Conservation (phyloP, 2,797 vertebrate species). For the Gorsachius magnificus region DNA sequence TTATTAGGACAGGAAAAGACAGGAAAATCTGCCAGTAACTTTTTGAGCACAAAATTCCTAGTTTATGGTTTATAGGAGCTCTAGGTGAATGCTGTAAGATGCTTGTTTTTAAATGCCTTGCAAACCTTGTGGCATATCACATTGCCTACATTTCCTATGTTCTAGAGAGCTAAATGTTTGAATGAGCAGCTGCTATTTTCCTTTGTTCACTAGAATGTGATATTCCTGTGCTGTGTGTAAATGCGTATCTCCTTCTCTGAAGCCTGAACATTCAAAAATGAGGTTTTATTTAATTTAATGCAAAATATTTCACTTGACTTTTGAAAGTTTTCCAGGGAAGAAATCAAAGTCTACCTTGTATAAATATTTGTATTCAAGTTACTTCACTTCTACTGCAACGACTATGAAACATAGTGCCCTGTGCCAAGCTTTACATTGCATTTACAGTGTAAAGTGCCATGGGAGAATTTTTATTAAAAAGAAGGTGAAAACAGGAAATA, state of each 20-base stretch:
- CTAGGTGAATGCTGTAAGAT: neutral
- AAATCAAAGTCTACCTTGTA: neutral
- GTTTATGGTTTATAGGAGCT: neutral
- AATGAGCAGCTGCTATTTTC: neutral
- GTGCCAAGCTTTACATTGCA: neutral
- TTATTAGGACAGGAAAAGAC: neutral
- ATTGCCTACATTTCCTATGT: neutral
- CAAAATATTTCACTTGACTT: neutral
- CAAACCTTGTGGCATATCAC: neutral
- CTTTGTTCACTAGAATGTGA: neutral
- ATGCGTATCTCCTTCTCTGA: neutral
- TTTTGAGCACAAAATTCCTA: neutral
- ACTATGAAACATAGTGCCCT: neutral
- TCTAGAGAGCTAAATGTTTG: neutral
- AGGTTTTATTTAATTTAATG: neutral
- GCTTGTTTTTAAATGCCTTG: neutral
- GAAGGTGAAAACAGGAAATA: neutral
- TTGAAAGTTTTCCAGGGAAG: neutral
- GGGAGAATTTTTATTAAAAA: neutral
- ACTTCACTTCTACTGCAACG: neutral
- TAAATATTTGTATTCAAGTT: neutral
- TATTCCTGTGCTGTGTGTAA: neutral
- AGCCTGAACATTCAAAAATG: neutral
- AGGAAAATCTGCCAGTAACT: neutral
- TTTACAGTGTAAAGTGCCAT: neutral